Evolutionary conservation across 2,113 vertebrate genomes (phyloP).

Genomic region (Heliornis fulica): DNA sequence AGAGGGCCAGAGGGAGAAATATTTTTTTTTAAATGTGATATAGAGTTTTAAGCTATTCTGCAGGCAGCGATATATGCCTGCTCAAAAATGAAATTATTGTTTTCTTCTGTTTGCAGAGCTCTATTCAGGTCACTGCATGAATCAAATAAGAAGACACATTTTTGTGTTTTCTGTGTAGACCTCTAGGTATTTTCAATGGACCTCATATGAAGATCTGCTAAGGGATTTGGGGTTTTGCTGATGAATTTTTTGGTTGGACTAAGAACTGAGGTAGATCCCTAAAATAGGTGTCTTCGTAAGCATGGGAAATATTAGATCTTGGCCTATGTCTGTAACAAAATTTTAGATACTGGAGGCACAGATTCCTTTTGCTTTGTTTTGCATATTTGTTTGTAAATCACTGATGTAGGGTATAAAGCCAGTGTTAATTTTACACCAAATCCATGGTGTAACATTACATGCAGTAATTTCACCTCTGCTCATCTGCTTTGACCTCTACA

Average conservation of each 20-base stretch:
- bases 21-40: background rate
- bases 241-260: background rate
- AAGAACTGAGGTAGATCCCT: background rate
- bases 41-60: background rate
- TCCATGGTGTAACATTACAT: background rate
- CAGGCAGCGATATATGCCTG: background rate
- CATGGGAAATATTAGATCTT: background rate
- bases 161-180: background rate
- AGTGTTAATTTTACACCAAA: background rate
- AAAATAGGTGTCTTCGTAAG: background rate
- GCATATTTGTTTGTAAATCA: background rate
- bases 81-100: conserved; percentile 13
- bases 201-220: background rate
- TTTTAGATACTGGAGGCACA: background rate
- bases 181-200: background rate
- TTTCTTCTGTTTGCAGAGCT: background rate
- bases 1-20: background rate
- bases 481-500: background rate
- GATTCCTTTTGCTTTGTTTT: background rate
- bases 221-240: background rate
- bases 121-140: conserved; percentile 24
- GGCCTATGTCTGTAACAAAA: background rate
- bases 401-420: background rate
- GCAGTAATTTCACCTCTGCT: background rate
- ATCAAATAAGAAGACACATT: background rate